Base-by-base conservation (phyloP, 2,797 vertebrate species). In the Xenentodon cancila region DNA sequence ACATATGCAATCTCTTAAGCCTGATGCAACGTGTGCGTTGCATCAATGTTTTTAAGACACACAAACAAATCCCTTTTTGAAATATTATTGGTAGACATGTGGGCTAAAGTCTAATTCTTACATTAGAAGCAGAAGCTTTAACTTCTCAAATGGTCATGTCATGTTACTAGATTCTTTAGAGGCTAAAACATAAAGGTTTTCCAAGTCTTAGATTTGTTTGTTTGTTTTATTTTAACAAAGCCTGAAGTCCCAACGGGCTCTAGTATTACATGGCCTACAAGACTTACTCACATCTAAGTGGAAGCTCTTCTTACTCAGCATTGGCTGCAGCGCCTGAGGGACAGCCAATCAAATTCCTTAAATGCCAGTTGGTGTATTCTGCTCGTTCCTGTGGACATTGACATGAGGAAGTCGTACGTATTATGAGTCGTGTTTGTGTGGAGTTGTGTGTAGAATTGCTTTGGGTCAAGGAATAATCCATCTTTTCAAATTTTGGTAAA, bases 261-360 rank as follows among this genome's bases (percentile, higher is more conserved):
- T 15, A 40, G 37, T 15, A 16, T 40, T 40, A 37, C 34, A 37
- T 13, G 13, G 13, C 37, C 37, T 40, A 30, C 30, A 30, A 13
- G 37, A 13, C 37, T 40, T 40, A 3, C 16, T 40, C 37, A 40
- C 13, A 40, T 40, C 37, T 40, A 40, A 40, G 13, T 40, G 13
- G 13, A 40, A 7, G 17, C 45, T 19, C 7, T 19, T 47, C 45
- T 40, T 15, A 15, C 12, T 40, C 37, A 15, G 37, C 13, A 15
- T 5, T 47, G 46, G 21, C 58, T 45, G 48, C 57, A 59, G 57
- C 16, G 20, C 70, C 59, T 0, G 5, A 45, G 59, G 77, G 43
- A 2, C 8, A 17, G 45, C 64, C 47, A 59, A 54, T 18, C 32
- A 53, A 62, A 71, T 60, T 71, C 50, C 46, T 51, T 12, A 54